Evolutionary conservation across 2,888 invertebrate species (phyloP), one percentile per base, ranked within the genome.

Genomic region (Lymantria monacha): DNA sequence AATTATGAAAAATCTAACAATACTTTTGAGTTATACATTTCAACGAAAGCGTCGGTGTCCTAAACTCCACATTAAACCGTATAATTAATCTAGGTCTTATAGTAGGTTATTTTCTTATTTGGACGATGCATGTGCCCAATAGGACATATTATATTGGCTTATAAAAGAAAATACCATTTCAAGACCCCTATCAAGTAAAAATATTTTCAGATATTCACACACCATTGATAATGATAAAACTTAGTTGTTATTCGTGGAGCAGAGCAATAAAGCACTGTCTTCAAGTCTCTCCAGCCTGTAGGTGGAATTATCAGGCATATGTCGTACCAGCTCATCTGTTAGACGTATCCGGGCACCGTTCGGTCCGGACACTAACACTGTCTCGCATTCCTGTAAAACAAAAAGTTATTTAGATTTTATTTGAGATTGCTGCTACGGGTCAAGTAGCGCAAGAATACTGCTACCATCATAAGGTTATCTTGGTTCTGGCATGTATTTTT

Each of bases 281-380:
- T 85, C 85, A 0, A 78, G 49, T 1, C 81, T 53, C 49, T 87
- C 80, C n/a, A 91, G 74, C 0, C 80, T 63, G 74, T 81, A 90
- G 0, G 87, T 87, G 13, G 87, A 83, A 66, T 85, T 81, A 79
- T 97, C 96, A 59, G 95, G 95, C 65, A 97, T 93, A 79, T 97
- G 96, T 31, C 94, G 93, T 12, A 98, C 94, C 46, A 97, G 93
- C 69, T 97, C 97, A 79, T 97, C 96, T 36, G 95, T 97, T 22
- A 98, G 92, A 37, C 95, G 92, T 0, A 98, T 95, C 66, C 96
- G 95, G 8, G 98, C 96, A 12, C 96, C 96, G 65, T 95, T 94
- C 0, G 98, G 97, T 0, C 97, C 98, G 0, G 77, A 94, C 45
- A 97, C 92, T 61, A 95, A 94, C 9, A 97, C 93, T 33, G 94